A percentile compares a stretch with the other conserved stretches of the same genome.
These are phyloP conservation scores for Pachyramphus minor DNA, from an alignment of 2,113 vertebrate species.

Conservation along the genomic window DNA sequence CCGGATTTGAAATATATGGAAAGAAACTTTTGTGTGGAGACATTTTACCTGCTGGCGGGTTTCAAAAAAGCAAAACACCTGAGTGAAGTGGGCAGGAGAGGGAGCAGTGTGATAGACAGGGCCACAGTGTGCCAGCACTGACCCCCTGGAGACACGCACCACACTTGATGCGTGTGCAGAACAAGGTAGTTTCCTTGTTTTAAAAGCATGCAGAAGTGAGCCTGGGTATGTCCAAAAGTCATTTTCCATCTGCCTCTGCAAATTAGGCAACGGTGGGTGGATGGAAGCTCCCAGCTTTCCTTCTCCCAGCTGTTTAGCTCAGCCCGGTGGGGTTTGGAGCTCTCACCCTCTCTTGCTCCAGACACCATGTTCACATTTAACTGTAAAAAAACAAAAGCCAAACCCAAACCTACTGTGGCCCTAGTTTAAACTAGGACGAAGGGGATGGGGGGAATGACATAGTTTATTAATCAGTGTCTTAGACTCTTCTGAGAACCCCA, in stretches of 20 bases:
- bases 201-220: background rate
- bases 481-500: background rate
- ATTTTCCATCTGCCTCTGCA: rapidly evolving
- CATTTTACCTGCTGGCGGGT: background rate
- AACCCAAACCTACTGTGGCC: background rate
- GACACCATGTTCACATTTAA: background rate
- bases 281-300: background rate
- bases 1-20: background rate
- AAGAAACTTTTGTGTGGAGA: background rate
- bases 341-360: background rate
- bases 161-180: background rate
- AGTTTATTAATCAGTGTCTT: background rate
- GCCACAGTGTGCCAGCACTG: background rate
- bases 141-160: rapidly evolving
- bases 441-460: background rate
- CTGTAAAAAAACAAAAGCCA: background rate
- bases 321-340: background rate
- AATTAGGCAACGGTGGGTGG: background rate
- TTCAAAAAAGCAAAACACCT: background rate
- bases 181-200: rapidly evolving
- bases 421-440: background rate
- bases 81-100: background rate
- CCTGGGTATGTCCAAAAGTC: background rate
- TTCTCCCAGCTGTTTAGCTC: background rate
- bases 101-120: background rate